These are phyloP conservation scores for Vombatus ursinus DNA, from an alignment of 2,113 vertebrate species.

Conservation along the genomic window DNA sequence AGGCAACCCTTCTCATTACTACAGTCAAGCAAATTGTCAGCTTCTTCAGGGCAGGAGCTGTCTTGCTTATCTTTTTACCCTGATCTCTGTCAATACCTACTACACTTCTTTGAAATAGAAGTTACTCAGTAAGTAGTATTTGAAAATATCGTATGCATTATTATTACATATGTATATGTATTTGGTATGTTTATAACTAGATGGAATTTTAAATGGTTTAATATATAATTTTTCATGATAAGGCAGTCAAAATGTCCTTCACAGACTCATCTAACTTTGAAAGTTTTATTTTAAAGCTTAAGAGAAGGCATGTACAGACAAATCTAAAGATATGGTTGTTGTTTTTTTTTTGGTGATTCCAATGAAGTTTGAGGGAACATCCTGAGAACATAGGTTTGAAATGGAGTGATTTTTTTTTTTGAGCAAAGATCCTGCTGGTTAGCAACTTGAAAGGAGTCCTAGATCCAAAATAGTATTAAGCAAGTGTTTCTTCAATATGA, in stretches of 20 bases:
- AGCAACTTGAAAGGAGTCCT: constrained; percentile 76
- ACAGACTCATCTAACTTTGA: not conserved
- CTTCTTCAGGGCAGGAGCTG: not conserved
- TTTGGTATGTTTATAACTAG: not conserved
- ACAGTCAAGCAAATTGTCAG: not conserved
- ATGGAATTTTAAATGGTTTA: not conserved
- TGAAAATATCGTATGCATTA: not conserved
- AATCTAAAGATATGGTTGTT: constrained; percentile 11
- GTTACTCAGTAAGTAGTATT: not conserved
- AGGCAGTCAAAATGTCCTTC: not conserved
- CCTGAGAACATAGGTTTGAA: constrained; percentile 59
- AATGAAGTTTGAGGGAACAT: constrained; percentile 51
- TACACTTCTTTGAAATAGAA: not conserved
- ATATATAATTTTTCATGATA: not conserved
- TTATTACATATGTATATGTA: no score
- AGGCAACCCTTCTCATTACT: not conserved
- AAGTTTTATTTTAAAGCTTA: constrained; percentile 2
- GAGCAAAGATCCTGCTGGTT: constrained; percentile 72
- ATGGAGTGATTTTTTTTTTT: constrained; percentile 62
- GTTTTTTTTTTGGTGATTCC: not conserved
- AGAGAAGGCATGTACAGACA: not conserved
- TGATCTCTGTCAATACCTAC: not conserved
- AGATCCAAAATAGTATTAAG: constrained; percentile 80
- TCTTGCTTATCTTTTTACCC: not conserved
- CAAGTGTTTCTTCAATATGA: constrained; percentile 81